Base-by-base conservation (phyloP, 2,113 vertebrate genomes). In the Eclectus roratus region DNA sequence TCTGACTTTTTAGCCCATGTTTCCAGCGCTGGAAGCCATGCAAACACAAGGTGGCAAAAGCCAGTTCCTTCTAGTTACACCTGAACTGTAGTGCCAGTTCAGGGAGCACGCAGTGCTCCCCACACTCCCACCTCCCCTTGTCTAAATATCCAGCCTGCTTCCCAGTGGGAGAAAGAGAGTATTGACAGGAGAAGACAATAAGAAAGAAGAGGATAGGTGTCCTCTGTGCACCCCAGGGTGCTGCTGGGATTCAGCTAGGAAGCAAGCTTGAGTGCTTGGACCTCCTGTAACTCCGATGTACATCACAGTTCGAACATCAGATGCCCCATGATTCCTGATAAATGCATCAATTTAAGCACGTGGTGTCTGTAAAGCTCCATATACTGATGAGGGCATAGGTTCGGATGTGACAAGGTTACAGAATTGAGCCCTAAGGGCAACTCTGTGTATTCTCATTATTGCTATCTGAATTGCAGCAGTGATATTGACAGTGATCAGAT, bases 261-360 rank as follows among this genome's bases (percentile, higher is more conserved):
- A 29, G 14, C 6, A 41, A 0, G 4, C 11, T 16, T 33, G 1
- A 3, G 7, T 65, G 33, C 12, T 49, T 2, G 1, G 44, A 25
- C 12, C 14, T 93, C 68, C 52, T 11, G 29, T 1, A 37, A 28
- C 8, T 77, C 41, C 63, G 23, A 46, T 6, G 15, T 19, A n/a
- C 17, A 11, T 6, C 68, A 52, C 46, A 17, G 24, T 25, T 28
- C 8, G 13, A 93, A 72, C 17, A 71, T 21, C 33, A 85, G 70
- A 61, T 17, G 37, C 6, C 18, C 9, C 21, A 4, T 6, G 23
- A 31, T 17, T 61, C 17, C 6, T 33, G 44, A 60, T 49, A 69
- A 92, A 58, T 0, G 1, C 43, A 61, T 12, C n/a, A 11, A 19
- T 74, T 73, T 73, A 83, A 73, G 77, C 19, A 61, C 0, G 0